Conservation (phyloP, 1,140 invertebrate genomes). For the Amphibalanus amphitrite region DNA sequence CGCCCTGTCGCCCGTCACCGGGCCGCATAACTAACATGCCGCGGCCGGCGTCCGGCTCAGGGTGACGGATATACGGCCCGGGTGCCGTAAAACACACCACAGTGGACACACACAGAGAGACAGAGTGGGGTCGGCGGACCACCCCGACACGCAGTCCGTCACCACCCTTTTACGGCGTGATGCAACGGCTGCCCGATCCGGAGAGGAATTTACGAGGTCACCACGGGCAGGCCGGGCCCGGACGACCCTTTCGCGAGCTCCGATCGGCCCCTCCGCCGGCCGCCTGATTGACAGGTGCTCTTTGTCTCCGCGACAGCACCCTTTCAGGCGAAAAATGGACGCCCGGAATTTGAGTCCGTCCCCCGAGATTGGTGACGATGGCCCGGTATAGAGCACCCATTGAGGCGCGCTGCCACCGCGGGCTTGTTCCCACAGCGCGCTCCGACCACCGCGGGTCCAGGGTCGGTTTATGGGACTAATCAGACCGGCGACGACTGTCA, state of each 20-base stretch:
- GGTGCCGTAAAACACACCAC: background rate
- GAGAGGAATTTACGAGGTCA: background rate
- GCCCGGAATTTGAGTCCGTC: background rate
- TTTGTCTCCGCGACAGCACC: background rate
- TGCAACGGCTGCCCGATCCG: background rate
- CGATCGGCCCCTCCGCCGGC: too few species aligned
- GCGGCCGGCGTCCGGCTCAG: background rate
- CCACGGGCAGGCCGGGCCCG: too few species aligned
- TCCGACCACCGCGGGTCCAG: too few species aligned
- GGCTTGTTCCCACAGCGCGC: too few species aligned
- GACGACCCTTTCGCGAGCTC: too few species aligned
- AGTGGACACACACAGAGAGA: too few species aligned
- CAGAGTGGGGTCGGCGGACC: background rate
- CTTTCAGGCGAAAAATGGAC: background rate
- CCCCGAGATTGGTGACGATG: background rate
- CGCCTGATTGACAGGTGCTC: background rate
- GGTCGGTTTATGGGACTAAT: background rate
- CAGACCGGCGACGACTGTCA: background rate
- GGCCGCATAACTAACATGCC: too few species aligned
- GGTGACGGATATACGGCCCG: background rate
- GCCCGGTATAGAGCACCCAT: too few species aligned
- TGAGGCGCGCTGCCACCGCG: too few species aligned
- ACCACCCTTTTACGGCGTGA: background rate
- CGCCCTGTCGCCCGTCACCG: background rate
- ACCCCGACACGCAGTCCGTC: background rate